phyloP scores from a whole-genome alignment of 2,888 invertebrate genomes.

The Pecten maximus region DNA sequence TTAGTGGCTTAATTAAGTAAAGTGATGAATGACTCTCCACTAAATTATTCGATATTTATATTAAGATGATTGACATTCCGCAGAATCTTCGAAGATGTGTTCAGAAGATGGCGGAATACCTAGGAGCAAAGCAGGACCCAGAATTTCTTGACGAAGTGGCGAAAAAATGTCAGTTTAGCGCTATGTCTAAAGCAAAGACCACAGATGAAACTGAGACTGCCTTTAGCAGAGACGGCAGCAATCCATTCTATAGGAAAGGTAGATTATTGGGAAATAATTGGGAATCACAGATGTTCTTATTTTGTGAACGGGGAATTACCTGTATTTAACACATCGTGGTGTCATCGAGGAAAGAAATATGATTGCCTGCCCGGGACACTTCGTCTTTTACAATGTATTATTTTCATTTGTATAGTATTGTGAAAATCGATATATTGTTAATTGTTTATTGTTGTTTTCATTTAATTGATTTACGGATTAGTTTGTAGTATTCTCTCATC shows the following conservation, averaged over 20 bases:
- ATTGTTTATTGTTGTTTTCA: too few relatives aligned
- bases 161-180: slow-evolving; percentile 1
- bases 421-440: too few relatives aligned
- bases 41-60: not conserved
- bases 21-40: not conserved
- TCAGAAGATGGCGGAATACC: not conserved
- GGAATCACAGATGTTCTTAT: not conserved
- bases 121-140: not conserved
- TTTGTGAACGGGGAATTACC: not conserved
- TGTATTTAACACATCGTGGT: not conserved
- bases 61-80: not conserved
- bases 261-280: not conserved
- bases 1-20: not conserved
- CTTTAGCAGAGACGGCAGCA: not conserved
- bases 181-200: not conserved
- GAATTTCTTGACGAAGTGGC: not conserved
- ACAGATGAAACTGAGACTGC: not conserved
- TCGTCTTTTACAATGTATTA: not conserved
- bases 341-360: not conserved
- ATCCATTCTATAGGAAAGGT: not conserved
- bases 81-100: not conserved
- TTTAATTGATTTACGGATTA: too few relatives aligned
- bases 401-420: not conserved
- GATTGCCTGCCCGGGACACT: not conserved
- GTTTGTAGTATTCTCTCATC: too few relatives aligned